phyloP scores from a whole-genome alignment of 1,140 invertebrate species.

The Bombyx mandarina region DNA sequence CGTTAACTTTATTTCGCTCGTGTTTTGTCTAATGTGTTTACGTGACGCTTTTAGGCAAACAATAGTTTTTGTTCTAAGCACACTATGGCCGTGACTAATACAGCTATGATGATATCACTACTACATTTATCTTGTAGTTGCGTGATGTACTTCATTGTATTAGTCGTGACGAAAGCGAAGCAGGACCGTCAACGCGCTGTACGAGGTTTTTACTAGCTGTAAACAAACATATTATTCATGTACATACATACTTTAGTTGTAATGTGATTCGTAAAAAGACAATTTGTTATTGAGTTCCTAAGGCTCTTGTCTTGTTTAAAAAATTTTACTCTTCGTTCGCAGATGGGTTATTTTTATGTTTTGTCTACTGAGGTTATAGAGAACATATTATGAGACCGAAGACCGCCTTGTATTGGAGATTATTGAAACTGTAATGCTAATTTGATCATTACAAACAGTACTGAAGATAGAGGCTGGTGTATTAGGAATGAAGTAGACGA shows the following conservation, averaged over 20 bases:
- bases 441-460: too few relatives aligned
- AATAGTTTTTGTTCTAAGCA: conserved; percentile 4
- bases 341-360: too few relatives aligned
- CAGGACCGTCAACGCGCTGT: conserved; percentile 35
- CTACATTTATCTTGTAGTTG: not conserved
- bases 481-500: too few relatives aligned
- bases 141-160: not conserved
- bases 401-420: too few relatives aligned
- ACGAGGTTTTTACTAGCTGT: conserved; percentile 39
- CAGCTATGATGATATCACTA: conserved; percentile 2
- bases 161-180: conserved; percentile 21
- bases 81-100: conserved; percentile 5
- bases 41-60: not conserved
- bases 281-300: not conserved
- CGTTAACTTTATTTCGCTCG: not conserved
- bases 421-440: too few relatives aligned
- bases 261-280: not conserved
- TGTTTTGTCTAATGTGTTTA: conserved; percentile 1
- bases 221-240: conserved; percentile 11
- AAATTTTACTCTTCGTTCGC: too few relatives aligned
- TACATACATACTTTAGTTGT: not conserved
- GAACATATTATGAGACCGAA: too few relatives aligned
- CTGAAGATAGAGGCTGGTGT: too few relatives aligned
- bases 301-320: too few relatives aligned
- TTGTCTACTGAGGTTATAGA: too few relatives aligned